Evolutionary conservation across 2,888 invertebrate species (phyloP), one percentile per base, ranked within the genome.

Genomic region (Platycheirus albimanus): DNA sequence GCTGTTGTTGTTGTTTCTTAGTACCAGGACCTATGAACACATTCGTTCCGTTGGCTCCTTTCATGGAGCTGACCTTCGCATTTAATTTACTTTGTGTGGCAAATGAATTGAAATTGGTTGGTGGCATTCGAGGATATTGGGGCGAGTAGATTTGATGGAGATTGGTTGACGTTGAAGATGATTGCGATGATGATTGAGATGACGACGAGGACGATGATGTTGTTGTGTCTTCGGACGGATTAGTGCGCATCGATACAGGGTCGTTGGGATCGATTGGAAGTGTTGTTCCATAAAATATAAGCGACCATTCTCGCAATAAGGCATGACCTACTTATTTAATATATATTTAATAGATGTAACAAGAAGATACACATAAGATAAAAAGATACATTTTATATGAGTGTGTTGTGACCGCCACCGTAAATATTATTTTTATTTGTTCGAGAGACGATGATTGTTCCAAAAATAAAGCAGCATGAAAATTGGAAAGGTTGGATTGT

Each of bases 241-340:
- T 86, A 2, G 87, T 85, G 20, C 88, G 88, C 77, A 87, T 88
- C 66, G 93, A 93, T 86, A 92, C 91, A 15, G 93, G 93, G 89
- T 94, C 94, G 87, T 92, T 93, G 90, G 93, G 93, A 88, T 93
- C 92, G 63, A 93, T 93, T 74, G 93, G 92, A 83, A 91, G 92
- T 33, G 89, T 94, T 76, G 98, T 98, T 87, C 98, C 98, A 91
- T 98, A 97, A 90, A 98, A 94, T 89, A 97, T 95, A 90, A 98
- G 93, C 83, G 97, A 96, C 98, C 98, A 98, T 90, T 96, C 96
- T 92, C 96, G 96, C 87, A 98, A 93, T 85, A 95, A 94, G 79
- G 97, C 97, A 90, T 96, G 94, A 91, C 96, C 97, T 97, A 76
- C 75, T 71, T 69, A 56, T 61, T 45, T 64, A 13, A 47, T 63